phyloP scores from a whole-genome alignment of 2,113 vertebrate genomes.

The Callocephalon fimbriatum region DNA sequence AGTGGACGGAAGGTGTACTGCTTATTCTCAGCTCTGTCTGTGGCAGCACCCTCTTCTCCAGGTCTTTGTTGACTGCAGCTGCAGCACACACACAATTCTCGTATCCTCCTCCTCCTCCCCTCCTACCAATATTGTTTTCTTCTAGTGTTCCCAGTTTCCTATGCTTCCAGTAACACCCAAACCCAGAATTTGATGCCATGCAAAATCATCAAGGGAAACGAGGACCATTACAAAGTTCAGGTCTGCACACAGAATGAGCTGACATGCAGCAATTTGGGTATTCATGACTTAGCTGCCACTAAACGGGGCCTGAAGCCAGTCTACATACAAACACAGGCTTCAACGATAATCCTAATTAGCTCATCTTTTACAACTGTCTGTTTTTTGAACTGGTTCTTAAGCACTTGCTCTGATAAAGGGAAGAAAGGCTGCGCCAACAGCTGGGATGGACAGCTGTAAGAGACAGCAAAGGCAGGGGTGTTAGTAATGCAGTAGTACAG shows the following conservation, averaged over 20 bases:
- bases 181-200: background rate
- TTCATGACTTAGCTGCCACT: constrained; percentile 3
- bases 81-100: background rate
- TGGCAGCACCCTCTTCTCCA: background rate
- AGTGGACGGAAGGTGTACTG: background rate
- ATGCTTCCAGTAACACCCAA: background rate
- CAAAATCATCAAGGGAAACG: background rate
- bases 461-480: background rate
- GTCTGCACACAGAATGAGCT: background rate
- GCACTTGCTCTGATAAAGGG: background rate
- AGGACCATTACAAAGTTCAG: background rate
- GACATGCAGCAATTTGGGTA: background rate
- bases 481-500: background rate
- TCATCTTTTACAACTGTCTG: constrained; percentile 32
- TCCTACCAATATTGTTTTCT: rapidly evolving
- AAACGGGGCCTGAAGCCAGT: background rate
- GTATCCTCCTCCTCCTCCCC: rapidly evolving
- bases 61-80: background rate
- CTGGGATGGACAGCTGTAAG: background rate
- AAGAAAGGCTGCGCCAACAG: background rate
- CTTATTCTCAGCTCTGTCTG: background rate
- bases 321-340: background rate
- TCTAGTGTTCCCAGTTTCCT: background rate
- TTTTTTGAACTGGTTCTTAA: constrained; percentile 51
- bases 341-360: constrained; percentile 55